Base-by-base conservation (phyloP, 2,797 vertebrate species). In the Moxostoma hubbsi region DNA sequence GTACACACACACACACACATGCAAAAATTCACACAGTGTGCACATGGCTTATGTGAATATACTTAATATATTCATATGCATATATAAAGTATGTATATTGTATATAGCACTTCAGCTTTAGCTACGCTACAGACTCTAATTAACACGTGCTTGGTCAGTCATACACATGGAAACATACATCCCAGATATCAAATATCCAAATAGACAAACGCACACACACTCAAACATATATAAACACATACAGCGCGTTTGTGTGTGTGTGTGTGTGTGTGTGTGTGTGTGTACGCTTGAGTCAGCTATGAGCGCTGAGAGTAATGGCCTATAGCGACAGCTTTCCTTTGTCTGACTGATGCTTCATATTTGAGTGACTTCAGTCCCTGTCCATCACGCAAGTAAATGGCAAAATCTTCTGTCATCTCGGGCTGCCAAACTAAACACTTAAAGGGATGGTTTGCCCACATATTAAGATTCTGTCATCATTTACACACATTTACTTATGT, bases 271-370 rank as follows among this genome's bases (percentile, higher is more conserved):
- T 24, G 24, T 24, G 24, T 24, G 24, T 24, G 24, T 24, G 24
- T 24, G 24, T 24, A 2, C 2, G 24, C 2, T 1, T 85, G 72
- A 81, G 65, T 85, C 81, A 83, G 58, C 66, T 62, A 49, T 66
- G 51, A 53, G 54, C 12, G 2, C 43, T 57, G 50, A 45, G 51
- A 69, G 62, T 15, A n/a, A 49, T 36, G 36, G 46, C 81, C 66
- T 54, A 15, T 50, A 72, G 65, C 54, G 65, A 75, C 76, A 75
- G 59, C 16, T 8, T 66, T 69, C 36, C 36, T 36, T 5, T 12
- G 0, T 64, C 81, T 79, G 47, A 71, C 59, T 73, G 59, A 81
- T 71, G 4, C n/a, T 47, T 81, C 61, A 16, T 50, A 15, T 69
- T 47, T 49, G 45, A 36, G 24, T 5, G 18, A 46, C 71, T 71